Percentiles rank a stretch among this genome's conserved stretches.
phyloP scores from a whole-genome alignment of 2,888 invertebrate genomes.

The Cryptus armator region DNA sequence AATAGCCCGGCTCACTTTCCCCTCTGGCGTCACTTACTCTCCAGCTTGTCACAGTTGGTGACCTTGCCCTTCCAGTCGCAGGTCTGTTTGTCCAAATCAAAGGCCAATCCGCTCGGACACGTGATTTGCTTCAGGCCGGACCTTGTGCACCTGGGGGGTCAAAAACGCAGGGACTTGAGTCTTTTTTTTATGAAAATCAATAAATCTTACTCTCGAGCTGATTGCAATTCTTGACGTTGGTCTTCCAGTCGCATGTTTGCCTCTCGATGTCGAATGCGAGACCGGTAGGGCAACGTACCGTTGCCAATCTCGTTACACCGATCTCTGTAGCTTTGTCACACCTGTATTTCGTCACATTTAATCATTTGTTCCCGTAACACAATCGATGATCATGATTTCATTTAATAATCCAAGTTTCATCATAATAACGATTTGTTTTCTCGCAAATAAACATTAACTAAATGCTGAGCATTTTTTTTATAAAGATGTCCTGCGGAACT shows the following conservation, averaged over 20 bases:
- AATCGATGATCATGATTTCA: background rate
- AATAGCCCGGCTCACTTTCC: constrained; percentile 47
- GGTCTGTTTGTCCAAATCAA: constrained; percentile 99
- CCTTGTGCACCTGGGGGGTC: constrained; percentile 94
- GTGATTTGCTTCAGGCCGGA: constrained; percentile 98
- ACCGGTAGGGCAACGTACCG: constrained; percentile 95
- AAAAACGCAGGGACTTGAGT: constrained; percentile 85
- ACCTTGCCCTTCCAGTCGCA: constrained; percentile 99
- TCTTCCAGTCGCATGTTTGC: constrained; percentile 98
- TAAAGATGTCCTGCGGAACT: background rate
- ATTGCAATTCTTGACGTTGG: constrained; percentile 98
- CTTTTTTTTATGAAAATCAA: constrained; percentile 59
- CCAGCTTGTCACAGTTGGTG: constrained; percentile 97
- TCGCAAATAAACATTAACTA: background rate
- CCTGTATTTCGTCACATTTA: constrained; percentile 87
- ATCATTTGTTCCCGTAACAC: background rate
- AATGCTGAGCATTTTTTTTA: too few species aligned
- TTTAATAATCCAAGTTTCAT: background rate
- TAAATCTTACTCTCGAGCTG: constrained; percentile 94
- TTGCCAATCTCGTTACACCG: constrained; percentile 94
- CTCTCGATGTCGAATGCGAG: constrained; percentile 97
- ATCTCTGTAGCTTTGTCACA: constrained; percentile 96
- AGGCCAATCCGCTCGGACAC: constrained; percentile 98
- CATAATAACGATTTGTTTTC: background rate
- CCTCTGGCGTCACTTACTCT: constrained; percentile 93